Conservation (phyloP, 2,797 vertebrate genomes). For the Premnoplex brunnescens region DNA sequence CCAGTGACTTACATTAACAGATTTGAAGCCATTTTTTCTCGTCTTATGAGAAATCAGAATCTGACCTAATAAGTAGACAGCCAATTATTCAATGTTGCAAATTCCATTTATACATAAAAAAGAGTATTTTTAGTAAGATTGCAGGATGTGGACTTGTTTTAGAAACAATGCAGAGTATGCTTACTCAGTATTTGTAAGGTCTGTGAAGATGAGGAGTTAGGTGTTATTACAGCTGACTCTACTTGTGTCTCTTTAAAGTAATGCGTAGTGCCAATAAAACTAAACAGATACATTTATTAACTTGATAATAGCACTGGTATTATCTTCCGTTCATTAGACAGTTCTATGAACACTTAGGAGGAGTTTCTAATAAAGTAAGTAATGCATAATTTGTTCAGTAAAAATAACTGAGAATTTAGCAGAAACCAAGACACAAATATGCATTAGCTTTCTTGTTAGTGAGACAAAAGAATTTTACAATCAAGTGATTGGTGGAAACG, state of each 20-base stretch:
- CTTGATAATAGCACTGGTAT: neutral
- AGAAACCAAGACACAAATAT: neutral
- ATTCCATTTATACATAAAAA: neutral
- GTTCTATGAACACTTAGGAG: neutral
- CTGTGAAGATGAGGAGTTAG: neutral
- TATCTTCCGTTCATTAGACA: neutral
- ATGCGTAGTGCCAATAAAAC: neutral
- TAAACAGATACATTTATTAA: neutral
- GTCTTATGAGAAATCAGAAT: neutral
- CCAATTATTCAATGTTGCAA: neutral
- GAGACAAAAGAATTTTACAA: neutral
- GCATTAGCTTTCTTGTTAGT: neutral
- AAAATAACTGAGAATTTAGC: neutral
- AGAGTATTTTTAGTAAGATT: neutral
- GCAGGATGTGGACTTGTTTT: neutral
- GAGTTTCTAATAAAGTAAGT: neutral
- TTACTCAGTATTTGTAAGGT: neutral
- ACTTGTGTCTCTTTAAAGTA: neutral
- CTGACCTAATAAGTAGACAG: neutral
- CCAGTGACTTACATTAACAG: neutral
- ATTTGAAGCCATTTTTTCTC: neutral
- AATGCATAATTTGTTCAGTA: neutral
- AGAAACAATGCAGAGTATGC: neutral
- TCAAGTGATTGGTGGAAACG: neutral
- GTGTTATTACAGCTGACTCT: neutral